phyloP scores from a whole-genome alignment of 53 echinoderm and acorn worm species.

The Antedon mediterranea region DNA sequence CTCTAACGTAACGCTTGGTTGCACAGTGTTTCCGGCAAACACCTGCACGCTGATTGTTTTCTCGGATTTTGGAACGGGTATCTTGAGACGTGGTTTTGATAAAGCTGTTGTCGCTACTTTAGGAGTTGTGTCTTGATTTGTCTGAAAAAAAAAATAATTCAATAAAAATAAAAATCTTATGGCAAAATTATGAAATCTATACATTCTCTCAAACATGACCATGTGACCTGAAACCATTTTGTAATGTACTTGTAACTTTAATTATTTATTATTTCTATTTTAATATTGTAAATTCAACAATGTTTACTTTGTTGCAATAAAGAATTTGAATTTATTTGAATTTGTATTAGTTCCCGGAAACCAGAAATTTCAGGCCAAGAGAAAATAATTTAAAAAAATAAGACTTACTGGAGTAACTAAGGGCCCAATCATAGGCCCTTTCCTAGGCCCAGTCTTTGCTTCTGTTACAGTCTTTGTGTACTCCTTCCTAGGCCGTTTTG shows the following conservation, averaged over 20 bases:
- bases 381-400: too few relatives aligned
- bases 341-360: too few relatives aligned
- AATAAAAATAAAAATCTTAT: too few relatives aligned
- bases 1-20: constrained; percentile 36
- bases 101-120: constrained; percentile 4
- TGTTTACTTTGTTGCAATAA: too few relatives aligned
- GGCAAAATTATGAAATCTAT: too few relatives aligned
- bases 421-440: neutral
- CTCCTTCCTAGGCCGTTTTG: constrained; percentile 44
- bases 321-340: too few relatives aligned
- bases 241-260: too few relatives aligned
- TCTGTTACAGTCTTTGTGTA: constrained; percentile 30
- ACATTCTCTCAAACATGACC: too few relatives aligned
- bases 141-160: neutral
- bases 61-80: constrained; percentile 42
- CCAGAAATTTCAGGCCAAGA: too few relatives aligned
- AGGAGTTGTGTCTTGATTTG: constrained; percentile 10
- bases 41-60: constrained; percentile 48
- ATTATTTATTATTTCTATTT: too few relatives aligned
- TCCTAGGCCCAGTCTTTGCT: constrained; percentile 7
- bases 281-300: too few relatives aligned
- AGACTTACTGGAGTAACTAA: constrained; percentile 1
- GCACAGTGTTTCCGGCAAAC: constrained; percentile 8
- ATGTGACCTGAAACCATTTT: too few relatives aligned
- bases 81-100: constrained; percentile 34